A percentile compares a stretch with the other conserved stretches of the same genome.
Conservation (phyloP, 2,888 invertebrate species). For the Heliconius sara region DNA sequence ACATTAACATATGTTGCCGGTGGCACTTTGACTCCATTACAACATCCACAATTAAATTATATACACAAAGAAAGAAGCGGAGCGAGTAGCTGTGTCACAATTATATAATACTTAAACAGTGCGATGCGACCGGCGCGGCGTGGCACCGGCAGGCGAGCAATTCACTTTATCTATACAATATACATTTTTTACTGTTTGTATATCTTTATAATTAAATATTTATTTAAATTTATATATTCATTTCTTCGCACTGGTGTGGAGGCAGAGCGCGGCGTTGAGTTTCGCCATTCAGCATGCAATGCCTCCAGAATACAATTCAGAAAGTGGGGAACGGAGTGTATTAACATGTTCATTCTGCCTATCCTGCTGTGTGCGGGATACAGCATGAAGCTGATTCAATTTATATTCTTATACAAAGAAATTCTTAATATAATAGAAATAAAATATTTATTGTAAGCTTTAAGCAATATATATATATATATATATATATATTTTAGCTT, state of each 20-base stretch:
- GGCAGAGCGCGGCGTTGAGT: too few species aligned
- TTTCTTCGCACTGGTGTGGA: too few species aligned
- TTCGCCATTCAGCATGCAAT: too few species aligned
- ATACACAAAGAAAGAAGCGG: conserved; percentile 17
- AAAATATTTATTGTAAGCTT: background rate
- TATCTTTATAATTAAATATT: too few species aligned
- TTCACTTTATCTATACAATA: background rate
- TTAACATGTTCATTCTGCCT: too few species aligned
- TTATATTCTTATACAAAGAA: background rate
- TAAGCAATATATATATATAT: background rate
- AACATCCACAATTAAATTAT: conserved; percentile 25
- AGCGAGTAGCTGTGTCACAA: conserved; percentile 22
- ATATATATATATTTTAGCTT: background rate
- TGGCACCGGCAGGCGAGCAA: background rate
- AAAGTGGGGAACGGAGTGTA: too few species aligned
- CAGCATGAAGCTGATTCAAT: too few species aligned
- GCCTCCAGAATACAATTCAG: too few species aligned
- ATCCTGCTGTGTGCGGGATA: too few species aligned
- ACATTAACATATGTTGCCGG: conserved; percentile 9
- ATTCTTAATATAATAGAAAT: background rate
- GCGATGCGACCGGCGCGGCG: background rate
- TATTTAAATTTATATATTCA: too few species aligned
- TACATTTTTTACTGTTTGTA: background rate
- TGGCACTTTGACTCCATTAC: conserved; percentile 10
- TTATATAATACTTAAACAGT: conserved; percentile 30